Evolutionary conservation across 2,113 vertebrate species (phyloP).

Genomic region (Mesitornis unicolor): DNA sequence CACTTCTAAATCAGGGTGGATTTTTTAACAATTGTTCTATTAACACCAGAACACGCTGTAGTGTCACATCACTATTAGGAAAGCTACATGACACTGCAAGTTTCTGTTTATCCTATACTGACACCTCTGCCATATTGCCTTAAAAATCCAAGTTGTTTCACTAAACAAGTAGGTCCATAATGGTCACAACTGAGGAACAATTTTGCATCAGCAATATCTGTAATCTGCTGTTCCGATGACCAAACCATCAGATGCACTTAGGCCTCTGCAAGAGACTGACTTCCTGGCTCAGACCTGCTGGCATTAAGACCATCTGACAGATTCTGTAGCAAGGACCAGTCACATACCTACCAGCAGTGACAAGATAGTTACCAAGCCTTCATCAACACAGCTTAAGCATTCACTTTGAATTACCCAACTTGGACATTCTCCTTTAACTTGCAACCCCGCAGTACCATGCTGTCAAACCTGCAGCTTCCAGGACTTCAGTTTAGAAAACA

Average conservation of each 20-base stretch:
- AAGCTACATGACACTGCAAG: background rate
- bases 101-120: background rate
- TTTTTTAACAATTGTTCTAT: background rate
- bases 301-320: background rate
- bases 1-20: background rate
- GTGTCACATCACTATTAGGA: background rate
- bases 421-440: background rate
- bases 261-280: background rate
- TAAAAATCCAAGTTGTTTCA: background rate
- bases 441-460: background rate
- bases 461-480: background rate
- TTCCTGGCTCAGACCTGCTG: background rate
- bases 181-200: background rate
- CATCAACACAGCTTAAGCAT: fast-evolving
- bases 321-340: background rate
- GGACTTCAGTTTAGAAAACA: background rate
- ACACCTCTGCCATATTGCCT: background rate
- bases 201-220: background rate
- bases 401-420: background rate
- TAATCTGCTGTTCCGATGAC: background rate
- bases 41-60: background rate
- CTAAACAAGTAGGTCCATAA: background rate
- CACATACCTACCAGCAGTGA: background rate
- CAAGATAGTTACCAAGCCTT: fast-evolving
- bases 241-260: background rate